Base-by-base conservation (phyloP, 2,888 invertebrate species). In the Embidobia sp. region DNA sequence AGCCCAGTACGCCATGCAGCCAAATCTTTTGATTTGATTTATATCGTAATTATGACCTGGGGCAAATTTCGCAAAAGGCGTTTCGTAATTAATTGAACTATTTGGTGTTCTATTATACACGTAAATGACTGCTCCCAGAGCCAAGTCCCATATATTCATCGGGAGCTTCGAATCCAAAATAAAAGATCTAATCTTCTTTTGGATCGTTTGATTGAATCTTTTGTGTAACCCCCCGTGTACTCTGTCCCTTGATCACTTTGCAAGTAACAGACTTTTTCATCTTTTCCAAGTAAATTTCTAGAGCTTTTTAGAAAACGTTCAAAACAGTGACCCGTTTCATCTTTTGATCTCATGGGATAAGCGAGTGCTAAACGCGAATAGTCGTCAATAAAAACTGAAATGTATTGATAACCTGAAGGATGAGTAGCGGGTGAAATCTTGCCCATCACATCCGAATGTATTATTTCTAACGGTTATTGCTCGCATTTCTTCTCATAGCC, bases 101-200 rank as follows among this genome's bases (percentile, higher is more conserved):
- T 77, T 63, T 1, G 70, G 75, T 3, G 74, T 79, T 46, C 64
- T 42, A 29, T 82, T 81, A 29, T 82, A 81, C 0, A 59, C 49
- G 27, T 80, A 67, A 2, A 74, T 55, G 18, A 78, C 79, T 18
- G 77, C 57, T 27, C 69, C 74, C 10, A 67, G 33, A 7, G 79
- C 80, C 15, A 81, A 19, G 11, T 72, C 73, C 79, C 80, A 80
- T 69, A 80, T 77, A 35, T 31, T 77, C 15, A 11, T 3, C 2
- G 33, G 33, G 11, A 33, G 33, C 11, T 33, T 33, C 2, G 33
- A 33, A 11, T 33, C 33, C 2, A 33, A 3, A 10, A 33, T 33
- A 33, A 11, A 13, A 3, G 33, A 3, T 10, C 33, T 10, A 3
- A 33, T 11, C 11, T 33, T 33, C 11, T 33, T 33, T 33, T 33